These are phyloP conservation scores for Halyomorpha halys DNA, from an alignment of 1,140 invertebrate genomes.

Conservation along the genomic window DNA sequence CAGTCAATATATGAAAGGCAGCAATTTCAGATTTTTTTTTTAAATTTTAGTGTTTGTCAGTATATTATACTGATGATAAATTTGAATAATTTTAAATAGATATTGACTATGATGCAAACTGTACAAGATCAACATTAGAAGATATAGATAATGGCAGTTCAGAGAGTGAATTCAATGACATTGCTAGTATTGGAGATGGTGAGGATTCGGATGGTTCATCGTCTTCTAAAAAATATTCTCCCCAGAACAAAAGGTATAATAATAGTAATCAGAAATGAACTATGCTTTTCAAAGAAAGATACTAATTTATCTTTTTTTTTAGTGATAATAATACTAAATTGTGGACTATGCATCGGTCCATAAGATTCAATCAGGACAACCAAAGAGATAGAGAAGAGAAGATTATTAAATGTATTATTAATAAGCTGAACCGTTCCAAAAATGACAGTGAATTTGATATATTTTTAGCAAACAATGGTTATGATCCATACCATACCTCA, in stretches of 20 bases:
- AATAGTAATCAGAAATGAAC: background rate
- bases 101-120: constrained; percentile 16
- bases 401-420: constrained; percentile 14
- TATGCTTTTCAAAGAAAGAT: background rate
- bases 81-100: background rate
- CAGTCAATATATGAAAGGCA: too few relatives aligned
- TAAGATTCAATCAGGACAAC: constrained; percentile 72
- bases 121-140: background rate
- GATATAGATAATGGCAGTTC: background rate
- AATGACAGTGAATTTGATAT: constrained; percentile 8
- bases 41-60: too few relatives aligned
- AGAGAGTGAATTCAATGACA: constrained; percentile 18
- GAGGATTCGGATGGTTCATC: constrained; percentile 19
- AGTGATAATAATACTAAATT: constrained; percentile 33
- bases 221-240: constrained; percentile 4
- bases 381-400: constrained; percentile 70
- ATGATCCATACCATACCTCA: background rate
- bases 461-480: background rate
- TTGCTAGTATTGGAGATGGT: constrained; percentile 20
- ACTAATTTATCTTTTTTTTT: background rate
- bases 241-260: constrained; percentile 12
- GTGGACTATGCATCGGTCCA: constrained; percentile 60
- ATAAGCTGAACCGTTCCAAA: constrained; percentile 12
- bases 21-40: too few relatives aligned
- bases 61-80: too few relatives aligned